phyloP scores from a whole-genome alignment of 2,888 invertebrate species.

The Tupiocoris notatus region DNA sequence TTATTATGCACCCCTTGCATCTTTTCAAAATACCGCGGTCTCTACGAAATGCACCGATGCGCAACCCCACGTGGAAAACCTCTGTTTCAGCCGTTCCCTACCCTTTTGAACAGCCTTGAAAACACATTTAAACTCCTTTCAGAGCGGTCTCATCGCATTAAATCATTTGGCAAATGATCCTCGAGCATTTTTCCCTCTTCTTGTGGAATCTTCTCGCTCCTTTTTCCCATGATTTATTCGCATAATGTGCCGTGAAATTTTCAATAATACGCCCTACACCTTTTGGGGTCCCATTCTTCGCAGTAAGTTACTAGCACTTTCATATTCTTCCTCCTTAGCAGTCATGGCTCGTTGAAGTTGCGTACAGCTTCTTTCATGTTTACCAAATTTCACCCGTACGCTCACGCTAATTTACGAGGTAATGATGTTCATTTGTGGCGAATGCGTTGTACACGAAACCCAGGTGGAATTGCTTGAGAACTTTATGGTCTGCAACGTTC shows the following conservation, averaged over 20 bases:
- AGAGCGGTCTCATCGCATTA: slow-evolving; percentile 14
- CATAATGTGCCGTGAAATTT: slow-evolving; percentile 7
- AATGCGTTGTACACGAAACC: no score
- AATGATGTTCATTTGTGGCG: no score
- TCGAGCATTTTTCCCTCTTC: background rate
- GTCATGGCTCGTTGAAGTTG: background rate
- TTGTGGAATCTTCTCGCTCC: background rate
- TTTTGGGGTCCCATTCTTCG: background rate
- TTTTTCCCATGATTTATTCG: slow-evolving; percentile 16
- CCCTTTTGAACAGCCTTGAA: background rate
- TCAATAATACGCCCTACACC: slow-evolving; percentile 9
- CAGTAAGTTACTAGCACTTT: background rate
- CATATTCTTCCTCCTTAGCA: background rate
- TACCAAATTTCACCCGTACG: no score
- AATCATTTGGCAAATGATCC: slow-evolving; percentile 35
- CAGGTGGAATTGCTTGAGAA: no score
- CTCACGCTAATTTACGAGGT: no score
- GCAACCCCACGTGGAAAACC: background rate
- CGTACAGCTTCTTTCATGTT: no score
- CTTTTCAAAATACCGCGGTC: background rate
- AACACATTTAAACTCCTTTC: slow-evolving; percentile 1
- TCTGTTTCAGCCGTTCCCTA: background rate
- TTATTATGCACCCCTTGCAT: slow-evolving; percentile 21
- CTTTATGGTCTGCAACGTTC: no score
- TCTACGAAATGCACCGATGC: background rate